phyloP scores from a whole-genome alignment of 2,888 invertebrate genomes.

The Chloroclystis v-ata region DNA sequence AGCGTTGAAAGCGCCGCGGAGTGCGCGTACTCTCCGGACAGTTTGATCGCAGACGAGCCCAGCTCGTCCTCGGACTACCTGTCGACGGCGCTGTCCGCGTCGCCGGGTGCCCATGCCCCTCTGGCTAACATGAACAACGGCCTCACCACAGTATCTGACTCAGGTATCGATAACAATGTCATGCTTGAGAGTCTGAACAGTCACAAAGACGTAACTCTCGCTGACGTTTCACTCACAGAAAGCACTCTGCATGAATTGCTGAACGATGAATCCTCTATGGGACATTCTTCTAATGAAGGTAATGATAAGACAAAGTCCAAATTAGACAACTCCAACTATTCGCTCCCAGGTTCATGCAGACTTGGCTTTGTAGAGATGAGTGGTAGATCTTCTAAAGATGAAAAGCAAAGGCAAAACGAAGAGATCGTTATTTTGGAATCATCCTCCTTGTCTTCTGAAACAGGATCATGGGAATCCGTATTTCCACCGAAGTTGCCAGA shows the following conservation, averaged over 20 bases:
- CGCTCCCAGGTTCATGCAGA: constrained; percentile 29
- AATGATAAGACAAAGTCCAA: constrained; percentile 37
- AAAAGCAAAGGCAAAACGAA: constrained; percentile 80
- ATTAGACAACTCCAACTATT: constrained; percentile 26
- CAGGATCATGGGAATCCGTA: constrained; percentile 81
- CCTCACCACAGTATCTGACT: constrained; percentile 65
- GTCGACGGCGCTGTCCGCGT: constrained; percentile 58
- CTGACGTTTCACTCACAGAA: constrained; percentile 63
- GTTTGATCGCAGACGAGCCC: constrained; percentile 60
- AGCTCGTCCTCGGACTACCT: constrained; percentile 68
- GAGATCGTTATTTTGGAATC: constrained; percentile 80
- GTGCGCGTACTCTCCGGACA: constrained; percentile 57
- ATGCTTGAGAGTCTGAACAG: constrained; percentile 57
- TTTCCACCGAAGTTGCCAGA: constrained; percentile 68
- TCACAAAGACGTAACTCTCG: constrained; percentile 58
- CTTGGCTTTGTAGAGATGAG: constrained; percentile 34
- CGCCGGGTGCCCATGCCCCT: constrained; percentile 44
- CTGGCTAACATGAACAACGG: constrained; percentile 62
- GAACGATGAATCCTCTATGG: constrained; percentile 47
- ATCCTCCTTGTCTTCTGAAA: constrained; percentile 81
- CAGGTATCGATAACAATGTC: constrained; percentile 67
- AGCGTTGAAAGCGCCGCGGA: constrained; percentile 29
- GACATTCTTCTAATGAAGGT: constrained; percentile 39
- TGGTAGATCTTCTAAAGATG: constrained; percentile 69
- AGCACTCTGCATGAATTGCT: constrained; percentile 62